These are phyloP conservation scores for Jacana jacana DNA, from an alignment of 2,113 vertebrate genomes.

Conservation along the genomic window DNA sequence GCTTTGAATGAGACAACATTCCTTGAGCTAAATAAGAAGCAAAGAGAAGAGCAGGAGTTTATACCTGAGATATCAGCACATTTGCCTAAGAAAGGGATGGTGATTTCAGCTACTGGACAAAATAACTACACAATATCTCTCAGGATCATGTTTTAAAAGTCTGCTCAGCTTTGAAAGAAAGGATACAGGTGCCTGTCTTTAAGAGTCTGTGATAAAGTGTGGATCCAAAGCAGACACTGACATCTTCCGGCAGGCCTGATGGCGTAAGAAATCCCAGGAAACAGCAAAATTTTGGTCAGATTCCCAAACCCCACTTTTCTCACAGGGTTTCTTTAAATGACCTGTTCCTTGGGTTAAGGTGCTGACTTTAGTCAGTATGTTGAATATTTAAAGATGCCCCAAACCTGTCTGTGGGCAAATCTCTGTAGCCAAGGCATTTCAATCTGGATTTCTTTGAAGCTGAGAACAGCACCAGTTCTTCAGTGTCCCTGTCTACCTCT, in stretches of 20 bases:
- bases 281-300: neutral
- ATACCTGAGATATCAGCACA: neutral
- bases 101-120: neutral
- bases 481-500: neutral
- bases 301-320: neutral
- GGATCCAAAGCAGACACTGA: neutral
- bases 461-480: neutral
- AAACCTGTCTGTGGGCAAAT: neutral
- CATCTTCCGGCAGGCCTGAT: neutral
- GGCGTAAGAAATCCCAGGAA: neutral
- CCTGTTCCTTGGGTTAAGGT: neutral
- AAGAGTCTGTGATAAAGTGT: neutral
- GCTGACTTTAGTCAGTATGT: neutral
- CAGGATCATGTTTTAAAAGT: neutral
- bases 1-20: neutral
- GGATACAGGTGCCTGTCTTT: neutral
- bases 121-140: neutral
- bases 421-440: neutral
- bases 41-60: neutral
- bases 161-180: neutral
- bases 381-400: neutral
- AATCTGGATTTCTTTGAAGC: neutral
- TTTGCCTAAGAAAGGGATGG: neutral
- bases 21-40: neutral
- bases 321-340: neutral